phyloP scores from a whole-genome alignment of 2,888 invertebrate species.

The Ecliptopera silaceata region DNA sequence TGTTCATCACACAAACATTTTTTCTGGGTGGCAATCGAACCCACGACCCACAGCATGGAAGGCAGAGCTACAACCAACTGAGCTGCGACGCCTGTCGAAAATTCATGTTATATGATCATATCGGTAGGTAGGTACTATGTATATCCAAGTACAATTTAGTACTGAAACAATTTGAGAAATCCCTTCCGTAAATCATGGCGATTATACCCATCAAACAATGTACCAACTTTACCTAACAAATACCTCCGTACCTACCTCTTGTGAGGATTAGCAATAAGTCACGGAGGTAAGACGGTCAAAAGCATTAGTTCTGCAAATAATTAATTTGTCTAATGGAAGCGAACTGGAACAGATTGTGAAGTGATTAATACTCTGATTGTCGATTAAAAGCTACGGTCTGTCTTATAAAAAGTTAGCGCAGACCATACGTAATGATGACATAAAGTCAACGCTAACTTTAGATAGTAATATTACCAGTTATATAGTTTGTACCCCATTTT shows the following conservation, averaged over 20 bases:
- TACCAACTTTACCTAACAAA: constrained; percentile 41
- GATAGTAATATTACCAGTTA: too few relatives aligned
- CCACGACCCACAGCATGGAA: too few relatives aligned
- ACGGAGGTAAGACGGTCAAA: constrained; percentile 61
- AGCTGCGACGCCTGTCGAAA: too few relatives aligned
- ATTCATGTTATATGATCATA: too few relatives aligned
- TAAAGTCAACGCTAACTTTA: too few relatives aligned
- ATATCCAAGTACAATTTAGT: background rate
- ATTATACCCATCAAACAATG: constrained; percentile 35
- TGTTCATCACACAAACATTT: too few relatives aligned
- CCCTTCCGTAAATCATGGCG: constrained; percentile 35
- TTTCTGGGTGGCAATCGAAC: too few relatives aligned
- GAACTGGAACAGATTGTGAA: constrained; percentile 58
- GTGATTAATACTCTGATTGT: constrained; percentile 6
- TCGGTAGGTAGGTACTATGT: too few relatives aligned
- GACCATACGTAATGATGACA: too few relatives aligned
- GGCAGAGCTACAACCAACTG: too few relatives aligned
- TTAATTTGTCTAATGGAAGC: constrained; percentile 80
- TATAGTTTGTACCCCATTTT: too few relatives aligned
- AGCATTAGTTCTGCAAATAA: constrained; percentile 74
- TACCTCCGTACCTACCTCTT: constrained; percentile 53
- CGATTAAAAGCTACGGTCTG: background rate
- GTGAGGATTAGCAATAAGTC: constrained; percentile 67
- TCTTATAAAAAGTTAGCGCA: too few relatives aligned
- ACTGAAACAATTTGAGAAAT: background rate